Base-by-base conservation (phyloP, 1,140 invertebrate genomes). In the Panulirus ornatus region DNA sequence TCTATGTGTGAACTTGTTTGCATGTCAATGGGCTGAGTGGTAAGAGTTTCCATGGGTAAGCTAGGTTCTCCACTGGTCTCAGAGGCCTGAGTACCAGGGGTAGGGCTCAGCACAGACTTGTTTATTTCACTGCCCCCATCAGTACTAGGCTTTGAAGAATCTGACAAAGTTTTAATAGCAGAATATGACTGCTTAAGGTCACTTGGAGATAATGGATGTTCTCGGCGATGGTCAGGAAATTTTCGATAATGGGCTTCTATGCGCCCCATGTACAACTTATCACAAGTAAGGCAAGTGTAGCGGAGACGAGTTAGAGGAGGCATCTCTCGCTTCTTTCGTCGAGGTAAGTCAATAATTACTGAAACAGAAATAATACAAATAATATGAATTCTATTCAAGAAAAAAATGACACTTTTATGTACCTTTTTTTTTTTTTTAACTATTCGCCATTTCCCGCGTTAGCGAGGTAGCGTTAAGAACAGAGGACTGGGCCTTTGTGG, bases 21-120 rank as follows among this genome's bases (percentile, higher is more conserved):
- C 36, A n/a, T 76, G 71, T 36, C 16, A 0, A 42, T 30, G 14
- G 44, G 44, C n/a, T 34, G 58, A 9, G 87, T 75, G 9, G 87
- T 83, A 3, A 83, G 66, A 5, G 91, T 91, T 34, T 91, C 91
- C 58, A 91, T 85, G 81, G 91, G 91, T 30, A 91, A 73, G 27
- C 86, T 81, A 3, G 91, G 91, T 58, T 91, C 91, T 36, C 86
- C 82, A 54, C 66, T 89, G 63, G 73, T 89, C 40, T 91, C 91
- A 16, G 91, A 85, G 30, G 91, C 86, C 36, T 84, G 87, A 0
- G 91, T 91, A 2, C 91, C 91, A 22, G 91, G 91, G 0, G 91
- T 91, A 5, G 91, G 91, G 66, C 91, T 91, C 30, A 91, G 58
- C n/a, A 89, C 91, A 16, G 85, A 73, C 58, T 89, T 91, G 11